Percentiles rank a stretch among this genome's conserved stretches.
Conservation (phyloP, 2,797 vertebrate genomes). For the Hybognathus amarus region DNA sequence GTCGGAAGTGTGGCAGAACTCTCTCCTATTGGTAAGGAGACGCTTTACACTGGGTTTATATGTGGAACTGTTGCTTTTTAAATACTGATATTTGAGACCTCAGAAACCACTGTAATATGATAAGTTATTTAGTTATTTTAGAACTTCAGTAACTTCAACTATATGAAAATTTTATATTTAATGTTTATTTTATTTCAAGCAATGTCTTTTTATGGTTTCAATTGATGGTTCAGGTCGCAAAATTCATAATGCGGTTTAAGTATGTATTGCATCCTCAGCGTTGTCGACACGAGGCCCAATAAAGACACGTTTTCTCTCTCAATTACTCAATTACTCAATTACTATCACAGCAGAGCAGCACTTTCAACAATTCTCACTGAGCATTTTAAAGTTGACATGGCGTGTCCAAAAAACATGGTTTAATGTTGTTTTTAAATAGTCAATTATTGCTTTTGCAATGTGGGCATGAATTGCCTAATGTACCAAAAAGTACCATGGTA, state of each 20-base stretch:
- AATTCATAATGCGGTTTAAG: not conserved
- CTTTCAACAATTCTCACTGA: no score
- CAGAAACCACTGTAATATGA: not conserved
- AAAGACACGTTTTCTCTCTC: not conserved
- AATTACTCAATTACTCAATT: no score
- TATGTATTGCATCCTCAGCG: not conserved
- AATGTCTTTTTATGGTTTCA: not conserved
- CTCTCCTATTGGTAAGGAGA: slow-evolving; percentile 77
- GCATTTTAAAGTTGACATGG: no score
- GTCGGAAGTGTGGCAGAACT: slow-evolving; percentile 96
- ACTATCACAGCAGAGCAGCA: not conserved
- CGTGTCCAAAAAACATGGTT: no score
- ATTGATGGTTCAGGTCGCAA: not conserved
- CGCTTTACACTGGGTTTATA: not conserved
- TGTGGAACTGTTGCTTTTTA: not conserved
- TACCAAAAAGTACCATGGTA: no score
- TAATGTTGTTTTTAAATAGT: no score
- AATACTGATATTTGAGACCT: not conserved
- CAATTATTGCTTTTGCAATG: no score
- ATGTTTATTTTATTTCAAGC: not conserved
- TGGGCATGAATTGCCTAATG: no score
- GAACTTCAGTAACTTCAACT: no score
- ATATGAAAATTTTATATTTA: no score
- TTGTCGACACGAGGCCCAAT: not conserved
- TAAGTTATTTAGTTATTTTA: not conserved